Evolutionary conservation across 1,140 invertebrate genomes (phyloP).

Genomic region (Scylla paramamosain): DNA sequence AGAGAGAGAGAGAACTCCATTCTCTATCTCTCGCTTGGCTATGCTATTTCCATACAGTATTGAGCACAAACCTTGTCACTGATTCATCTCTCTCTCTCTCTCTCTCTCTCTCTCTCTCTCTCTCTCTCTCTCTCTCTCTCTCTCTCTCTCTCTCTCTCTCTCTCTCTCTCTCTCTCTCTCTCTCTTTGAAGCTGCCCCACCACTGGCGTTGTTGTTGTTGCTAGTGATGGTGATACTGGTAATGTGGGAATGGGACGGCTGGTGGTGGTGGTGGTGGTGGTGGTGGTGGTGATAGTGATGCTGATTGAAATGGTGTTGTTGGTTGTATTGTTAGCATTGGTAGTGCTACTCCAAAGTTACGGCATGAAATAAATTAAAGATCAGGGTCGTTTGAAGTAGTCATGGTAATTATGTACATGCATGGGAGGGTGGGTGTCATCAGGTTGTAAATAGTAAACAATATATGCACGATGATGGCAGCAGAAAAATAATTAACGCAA

Average conservation of each 20-base stretch:
- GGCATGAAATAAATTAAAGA: too few species aligned
- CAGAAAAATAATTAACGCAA: too few species aligned
- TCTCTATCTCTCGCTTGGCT: neutral
- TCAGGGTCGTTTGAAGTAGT: too few species aligned
- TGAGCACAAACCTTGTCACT: neutral
- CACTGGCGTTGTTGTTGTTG: too few species aligned
- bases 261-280: too few species aligned
- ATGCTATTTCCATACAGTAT: neutral
- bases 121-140: neutral
- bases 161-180: neutral
- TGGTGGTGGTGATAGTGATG: neutral
- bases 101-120: neutral
- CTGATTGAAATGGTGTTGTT: neutral
- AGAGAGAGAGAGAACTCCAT: neutral
- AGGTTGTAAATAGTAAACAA: too few species aligned
- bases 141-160: constrained; percentile 5
- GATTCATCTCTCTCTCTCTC: neutral
- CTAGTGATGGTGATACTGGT: too few species aligned
- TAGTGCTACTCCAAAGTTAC: too few species aligned
- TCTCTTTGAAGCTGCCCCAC: neutral
- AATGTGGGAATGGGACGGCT: too few species aligned
- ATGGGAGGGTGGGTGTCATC: too few species aligned
- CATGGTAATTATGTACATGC: too few species aligned
- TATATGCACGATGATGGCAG: too few species aligned
- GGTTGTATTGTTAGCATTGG: neutral